These are phyloP conservation scores for Fopius arisanus DNA, from an alignment of 1,140 invertebrate species.

Conservation along the genomic window DNA sequence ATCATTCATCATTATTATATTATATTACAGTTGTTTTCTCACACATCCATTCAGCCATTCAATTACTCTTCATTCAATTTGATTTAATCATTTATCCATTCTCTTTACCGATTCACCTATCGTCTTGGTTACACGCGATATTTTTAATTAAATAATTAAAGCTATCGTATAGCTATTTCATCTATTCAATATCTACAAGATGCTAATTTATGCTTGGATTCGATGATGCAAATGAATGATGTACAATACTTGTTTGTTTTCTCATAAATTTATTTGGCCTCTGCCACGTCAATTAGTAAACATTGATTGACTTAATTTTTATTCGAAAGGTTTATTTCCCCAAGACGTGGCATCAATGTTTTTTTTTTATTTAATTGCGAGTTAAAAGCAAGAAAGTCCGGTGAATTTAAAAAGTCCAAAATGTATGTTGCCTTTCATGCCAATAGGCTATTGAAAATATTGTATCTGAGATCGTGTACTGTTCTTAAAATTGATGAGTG, in stretches of 20 bases:
- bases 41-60: background rate
- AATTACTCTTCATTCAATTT: constrained; percentile 36
- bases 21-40: constrained; percentile 44
- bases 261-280: constrained; percentile 14
- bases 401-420: background rate
- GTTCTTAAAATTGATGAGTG: background rate
- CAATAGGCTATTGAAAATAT: background rate
- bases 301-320: background rate
- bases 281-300: constrained; percentile 10
- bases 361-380: background rate
- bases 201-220: constrained; percentile 53
- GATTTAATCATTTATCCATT: constrained; percentile 31
- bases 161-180: constrained; percentile 58
- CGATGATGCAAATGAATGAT: constrained; percentile 43
- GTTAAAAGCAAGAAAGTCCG: background rate
- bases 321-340: background rate
- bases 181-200: constrained; percentile 63
- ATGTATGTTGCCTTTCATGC: background rate
- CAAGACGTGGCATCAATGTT: background rate
- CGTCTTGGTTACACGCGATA: constrained; percentile 43
- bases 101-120: constrained; percentile 27
- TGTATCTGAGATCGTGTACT: background rate
- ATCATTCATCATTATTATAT: constrained; percentile 17
- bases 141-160: constrained; percentile 63
- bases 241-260: background rate